phyloP scores from a whole-genome alignment of 2,113 vertebrate genomes.

The Nesoenas mayeri region DNA sequence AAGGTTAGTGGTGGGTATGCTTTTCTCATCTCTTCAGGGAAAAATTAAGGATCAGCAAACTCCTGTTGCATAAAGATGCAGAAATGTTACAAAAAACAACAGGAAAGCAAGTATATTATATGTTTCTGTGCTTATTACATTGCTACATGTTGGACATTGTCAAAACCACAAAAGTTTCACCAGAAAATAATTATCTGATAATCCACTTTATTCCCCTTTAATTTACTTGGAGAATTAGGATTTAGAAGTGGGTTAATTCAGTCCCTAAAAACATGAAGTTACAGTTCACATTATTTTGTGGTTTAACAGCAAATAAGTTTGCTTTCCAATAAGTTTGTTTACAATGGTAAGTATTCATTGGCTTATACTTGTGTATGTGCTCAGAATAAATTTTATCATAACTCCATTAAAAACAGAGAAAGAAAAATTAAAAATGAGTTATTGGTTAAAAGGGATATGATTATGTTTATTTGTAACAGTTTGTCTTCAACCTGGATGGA shows the following conservation, averaged over 20 bases:
- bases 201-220: neutral
- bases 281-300: neutral
- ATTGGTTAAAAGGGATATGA: neutral
- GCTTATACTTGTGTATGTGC: neutral
- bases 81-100: neutral
- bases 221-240: neutral
- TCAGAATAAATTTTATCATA: neutral
- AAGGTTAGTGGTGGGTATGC: neutral
- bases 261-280: neutral
- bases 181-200: neutral
- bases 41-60: neutral
- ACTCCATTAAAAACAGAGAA: neutral
- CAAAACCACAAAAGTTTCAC: neutral
- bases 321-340: neutral
- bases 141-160: neutral
- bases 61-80: neutral
- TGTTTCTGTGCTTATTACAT: neutral
- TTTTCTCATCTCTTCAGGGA: neutral
- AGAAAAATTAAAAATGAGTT: neutral
- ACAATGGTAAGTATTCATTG: neutral
- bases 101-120: accelerated
- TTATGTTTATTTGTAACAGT: neutral
- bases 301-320: neutral
- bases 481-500: neutral
- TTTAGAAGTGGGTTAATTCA: neutral